These are phyloP conservation scores for Meriones psammophilus DNA, from an alignment of 2,797 vertebrate species.

Conservation along the genomic window DNA sequence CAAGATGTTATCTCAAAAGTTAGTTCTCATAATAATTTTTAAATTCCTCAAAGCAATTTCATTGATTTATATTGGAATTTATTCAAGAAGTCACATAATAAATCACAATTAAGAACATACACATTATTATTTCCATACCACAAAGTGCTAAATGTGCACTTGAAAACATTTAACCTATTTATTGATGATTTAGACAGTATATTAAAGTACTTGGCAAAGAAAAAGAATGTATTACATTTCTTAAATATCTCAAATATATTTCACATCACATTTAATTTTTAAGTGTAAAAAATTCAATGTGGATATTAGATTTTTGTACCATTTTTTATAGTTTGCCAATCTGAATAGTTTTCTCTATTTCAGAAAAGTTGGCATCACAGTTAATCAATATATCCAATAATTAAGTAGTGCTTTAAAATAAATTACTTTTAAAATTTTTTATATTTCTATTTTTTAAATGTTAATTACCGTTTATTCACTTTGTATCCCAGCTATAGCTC, in stretches of 20 bases:
- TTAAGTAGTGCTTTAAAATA: neutral
- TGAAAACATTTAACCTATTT: constrained; percentile 39
- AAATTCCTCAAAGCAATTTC: neutral
- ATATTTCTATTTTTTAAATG: no score
- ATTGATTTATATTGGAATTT: neutral
- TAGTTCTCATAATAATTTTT: neutral
- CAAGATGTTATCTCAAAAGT: neutral
- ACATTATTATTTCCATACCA: constrained; percentile 7
- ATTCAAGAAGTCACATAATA: neutral
- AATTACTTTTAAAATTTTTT: constrained; percentile 35
- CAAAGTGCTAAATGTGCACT: neutral
- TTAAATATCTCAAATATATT: constrained; percentile 43
- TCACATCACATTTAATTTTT: constrained; percentile 40
- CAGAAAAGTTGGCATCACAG: neutral
- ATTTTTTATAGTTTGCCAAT: constrained; percentile 15
- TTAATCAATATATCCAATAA: constrained; percentile 12
- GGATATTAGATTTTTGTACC: neutral
- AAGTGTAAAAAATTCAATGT: constrained; percentile 31
- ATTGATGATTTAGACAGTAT: neutral
- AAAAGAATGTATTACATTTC: neutral
- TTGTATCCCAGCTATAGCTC: no score
- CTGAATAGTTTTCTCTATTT: constrained; percentile 26
- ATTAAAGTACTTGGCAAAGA: neutral
- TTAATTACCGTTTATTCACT: no score
- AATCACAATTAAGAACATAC: neutral